A percentile compares a stretch with the other conserved stretches of the same genome.
Evolutionary conservation across 2,888 invertebrate species (phyloP).

Genomic region (Folsomia manolachei): DNA sequence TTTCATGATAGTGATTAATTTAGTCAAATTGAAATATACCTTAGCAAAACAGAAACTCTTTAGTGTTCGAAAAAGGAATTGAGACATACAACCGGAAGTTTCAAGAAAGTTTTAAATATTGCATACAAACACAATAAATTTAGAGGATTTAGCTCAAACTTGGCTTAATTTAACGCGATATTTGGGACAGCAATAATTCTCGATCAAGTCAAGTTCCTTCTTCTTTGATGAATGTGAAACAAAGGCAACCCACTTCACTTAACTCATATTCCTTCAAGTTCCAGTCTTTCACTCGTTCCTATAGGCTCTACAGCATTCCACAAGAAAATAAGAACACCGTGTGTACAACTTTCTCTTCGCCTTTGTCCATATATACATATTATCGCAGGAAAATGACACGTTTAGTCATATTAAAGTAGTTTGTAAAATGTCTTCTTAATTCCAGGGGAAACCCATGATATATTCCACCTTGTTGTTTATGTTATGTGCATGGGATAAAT

Average conservation of each 20-base stretch:
- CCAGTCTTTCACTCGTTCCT: too few species aligned
- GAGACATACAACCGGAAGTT: not conserved
- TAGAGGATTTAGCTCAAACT: not conserved
- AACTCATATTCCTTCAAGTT: too few species aligned
- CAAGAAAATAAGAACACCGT: not conserved
- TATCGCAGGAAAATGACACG: not conserved
- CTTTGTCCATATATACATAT: too few species aligned
- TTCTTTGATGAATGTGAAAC: slow-evolving; percentile 8
- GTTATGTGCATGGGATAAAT: too few species aligned
- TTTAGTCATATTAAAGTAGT: slow-evolving; percentile 1
- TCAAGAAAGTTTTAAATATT: too few species aligned
- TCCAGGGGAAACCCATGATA: slow-evolving; percentile 5
- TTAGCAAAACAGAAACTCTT: too few species aligned
- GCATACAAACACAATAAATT: not conserved
- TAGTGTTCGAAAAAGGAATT: too few species aligned
- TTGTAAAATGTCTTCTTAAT: not conserved
- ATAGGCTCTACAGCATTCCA: too few species aligned
- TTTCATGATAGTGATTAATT: too few species aligned
- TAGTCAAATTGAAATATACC: too few species aligned
- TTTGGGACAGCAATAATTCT: slow-evolving; percentile 16
- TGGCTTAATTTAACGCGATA: not conserved
- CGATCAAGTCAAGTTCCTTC: slow-evolving; percentile 15
- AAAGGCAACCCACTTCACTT: too few species aligned
- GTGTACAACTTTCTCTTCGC: not conserved
- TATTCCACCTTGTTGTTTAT: too few species aligned